Base-by-base conservation (phyloP, 1,140 invertebrate species). In the Drosophila sp. region DNA sequence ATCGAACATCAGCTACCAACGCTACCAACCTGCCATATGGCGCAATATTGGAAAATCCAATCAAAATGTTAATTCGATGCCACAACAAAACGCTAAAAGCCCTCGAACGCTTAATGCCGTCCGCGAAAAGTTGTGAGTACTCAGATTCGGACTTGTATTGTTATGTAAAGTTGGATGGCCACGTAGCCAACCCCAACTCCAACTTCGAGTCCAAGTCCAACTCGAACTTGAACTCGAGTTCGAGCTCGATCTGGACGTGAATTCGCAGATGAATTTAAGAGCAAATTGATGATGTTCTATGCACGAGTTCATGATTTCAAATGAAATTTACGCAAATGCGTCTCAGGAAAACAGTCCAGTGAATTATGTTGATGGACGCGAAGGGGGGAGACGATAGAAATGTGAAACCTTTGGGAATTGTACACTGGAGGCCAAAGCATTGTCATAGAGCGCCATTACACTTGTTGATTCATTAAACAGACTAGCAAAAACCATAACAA, bases 41-140 rank as follows among this genome's bases (percentile, higher is more conserved):
- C 57, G 54, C 83, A 89, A 89, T 89, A 89, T 89, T 89, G 84
- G 79, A 89, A 89, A 89, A 89, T 89, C 83, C 84, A 89, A 89
- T 89, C 83, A 89, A 89, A 89, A 89, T 89, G 83, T 89, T 89
- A 89, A 89, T 89, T 89, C 70, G 57, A 67, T 57, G 72, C 29
- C 66, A 78, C 43, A 67, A 66, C 57, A 69, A 72, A 43, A 29
- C 38, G 45, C 64, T 59, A 69, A 73, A 58, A 62, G 38, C 64
- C 11, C 40, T 18, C 18, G n/a, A 40, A 50, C 48, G 50, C 14
- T 41, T 63, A 46, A 54, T 63, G 65, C 36, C 46, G 16, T 25
- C n/a, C 38, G 58, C 40, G 11, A 70, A 76, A 80, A 64, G 34
- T 56, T 63, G 58, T 57, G 57, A 48, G 25, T 48, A 48, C 27